phyloP scores from a whole-genome alignment of 2,888 invertebrate species.

The Troides helena region DNA sequence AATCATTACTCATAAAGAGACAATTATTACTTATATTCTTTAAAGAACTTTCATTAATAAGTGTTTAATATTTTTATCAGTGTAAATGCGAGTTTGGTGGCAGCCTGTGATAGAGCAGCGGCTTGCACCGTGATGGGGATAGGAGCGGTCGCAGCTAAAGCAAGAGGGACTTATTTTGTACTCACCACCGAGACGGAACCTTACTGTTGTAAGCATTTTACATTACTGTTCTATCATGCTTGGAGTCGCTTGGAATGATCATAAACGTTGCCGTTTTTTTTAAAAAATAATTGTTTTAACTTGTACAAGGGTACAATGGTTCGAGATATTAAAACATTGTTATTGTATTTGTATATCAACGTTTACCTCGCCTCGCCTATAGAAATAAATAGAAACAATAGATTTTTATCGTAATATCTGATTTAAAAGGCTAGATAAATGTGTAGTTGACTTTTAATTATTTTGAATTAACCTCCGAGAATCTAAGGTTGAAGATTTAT shows the following conservation, averaged over 20 bases:
- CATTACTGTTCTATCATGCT: neutral
- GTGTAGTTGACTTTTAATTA: no score
- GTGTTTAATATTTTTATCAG: slow-evolving; percentile 40
- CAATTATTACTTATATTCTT: no score
- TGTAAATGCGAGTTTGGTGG: slow-evolving; percentile 59
- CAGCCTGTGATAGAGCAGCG: slow-evolving; percentile 53
- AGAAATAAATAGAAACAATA: no score
- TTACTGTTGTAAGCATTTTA: slow-evolving; percentile 73
- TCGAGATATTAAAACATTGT: no score
- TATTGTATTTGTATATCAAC: no score
- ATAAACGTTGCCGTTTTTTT: neutral
- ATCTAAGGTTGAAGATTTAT: no score
- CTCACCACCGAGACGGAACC: slow-evolving; percentile 74
- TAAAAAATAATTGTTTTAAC: neutral
- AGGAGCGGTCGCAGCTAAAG: slow-evolving; percentile 56
- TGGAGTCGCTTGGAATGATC: neutral
- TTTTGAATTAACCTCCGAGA: neutral
- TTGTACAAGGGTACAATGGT: no score
- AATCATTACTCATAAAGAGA: no score
- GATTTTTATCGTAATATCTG: no score
- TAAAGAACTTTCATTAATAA: no score
- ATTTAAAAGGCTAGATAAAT: no score
- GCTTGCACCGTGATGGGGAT: slow-evolving; percentile 81
- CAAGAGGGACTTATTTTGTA: slow-evolving; percentile 75
- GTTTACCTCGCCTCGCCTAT: no score